These are phyloP conservation scores for Dynastes tityus DNA, from an alignment of 2,888 invertebrate species.

Conservation along the genomic window DNA sequence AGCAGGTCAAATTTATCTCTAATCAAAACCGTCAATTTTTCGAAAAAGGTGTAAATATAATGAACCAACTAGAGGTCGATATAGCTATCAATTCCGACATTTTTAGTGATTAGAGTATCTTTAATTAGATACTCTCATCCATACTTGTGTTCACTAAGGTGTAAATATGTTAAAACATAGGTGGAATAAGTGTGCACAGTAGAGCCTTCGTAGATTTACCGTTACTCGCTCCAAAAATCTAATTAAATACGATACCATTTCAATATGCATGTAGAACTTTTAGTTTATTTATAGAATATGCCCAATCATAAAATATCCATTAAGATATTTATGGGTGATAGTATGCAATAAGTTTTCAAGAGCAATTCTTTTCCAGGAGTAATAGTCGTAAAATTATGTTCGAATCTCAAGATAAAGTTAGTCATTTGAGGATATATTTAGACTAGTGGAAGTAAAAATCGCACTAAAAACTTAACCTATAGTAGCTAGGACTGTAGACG, in stretches of 20 bases:
- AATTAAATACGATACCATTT: not conserved
- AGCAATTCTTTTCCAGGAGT: conserved; percentile 36
- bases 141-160: no score
- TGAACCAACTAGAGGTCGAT: no score
- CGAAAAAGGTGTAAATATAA: no score
- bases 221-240: not conserved
- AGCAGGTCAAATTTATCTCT: no score
- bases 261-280: not conserved
- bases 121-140: no score
- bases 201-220: no score
- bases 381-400: conserved; percentile 24
- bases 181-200: no score
- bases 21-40: no score
- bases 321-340: conserved; percentile 28
- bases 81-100: no score
- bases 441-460: not conserved
- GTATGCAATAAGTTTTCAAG: conserved; percentile 35
- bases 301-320: conserved; percentile 36
- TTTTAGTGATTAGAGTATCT: no score
- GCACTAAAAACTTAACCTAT: not conserved
- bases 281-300: conserved; percentile 28
- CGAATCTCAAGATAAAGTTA: conserved; percentile 29
- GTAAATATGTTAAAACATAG: no score
- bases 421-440: not conserved
- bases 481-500: no score